Base-by-base conservation (phyloP, 2,113 vertebrate species). In the Chitala chitala region DNA sequence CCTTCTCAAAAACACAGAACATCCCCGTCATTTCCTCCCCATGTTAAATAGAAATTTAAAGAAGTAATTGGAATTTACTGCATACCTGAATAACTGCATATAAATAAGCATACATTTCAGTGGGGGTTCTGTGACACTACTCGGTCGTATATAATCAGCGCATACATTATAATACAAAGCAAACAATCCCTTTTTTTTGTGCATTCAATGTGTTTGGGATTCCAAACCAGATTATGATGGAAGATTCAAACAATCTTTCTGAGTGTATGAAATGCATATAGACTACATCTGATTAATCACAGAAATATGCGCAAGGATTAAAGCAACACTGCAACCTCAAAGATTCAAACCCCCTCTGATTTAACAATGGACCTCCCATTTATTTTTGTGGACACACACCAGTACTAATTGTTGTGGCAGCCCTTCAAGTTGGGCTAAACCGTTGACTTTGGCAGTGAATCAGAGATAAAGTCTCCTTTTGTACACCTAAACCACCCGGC, bases 1-100 rank as follows among this genome's bases (percentile, higher is more conserved):
- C 82, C 80, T 61, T 81, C 80, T 82, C 78, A 51, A 84, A 87
- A 87, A 89, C 84, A 86, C 84, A 87, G 78, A 72, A 83, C 81
- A 80, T 82, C 81, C 81, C 83, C 79, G 84, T 86, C 84, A 85
- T 79, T 82, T 78, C 79, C 33, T 73, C 38, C 51, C 66, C 64
- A 86, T 91, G 91, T 91, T 93, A 92, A 93, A 92, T 88, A 92
- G 87, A 92, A 90, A 91, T 91, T 89, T 92, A 90, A 91, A 91
- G 88, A 91, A 88, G 90, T 91, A 93, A 95, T 94, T 92, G 89
- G 91, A 93, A 93, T 94, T 92, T 93, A 92, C 88, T 91, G 90
- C 91, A 92, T 93, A 93, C 89, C 91, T 92, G 90, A 92, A 91
- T 93, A 91, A 90, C 90, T 93, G 91, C 91, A 92, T 93, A 90